phyloP scores from a whole-genome alignment of 2,797 vertebrate genomes.

The Tympanoctomys barrerae region DNA sequence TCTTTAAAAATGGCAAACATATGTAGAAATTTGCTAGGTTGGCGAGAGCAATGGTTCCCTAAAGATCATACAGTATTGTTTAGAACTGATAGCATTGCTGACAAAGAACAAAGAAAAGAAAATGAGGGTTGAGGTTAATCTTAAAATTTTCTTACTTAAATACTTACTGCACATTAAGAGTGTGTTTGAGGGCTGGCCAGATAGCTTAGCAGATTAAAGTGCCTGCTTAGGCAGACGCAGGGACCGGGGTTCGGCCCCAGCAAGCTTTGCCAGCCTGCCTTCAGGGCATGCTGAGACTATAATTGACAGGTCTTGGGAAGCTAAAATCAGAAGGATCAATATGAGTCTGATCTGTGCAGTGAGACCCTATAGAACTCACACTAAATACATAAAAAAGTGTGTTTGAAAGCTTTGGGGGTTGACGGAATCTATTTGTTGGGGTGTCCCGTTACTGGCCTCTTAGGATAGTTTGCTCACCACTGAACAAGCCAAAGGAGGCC shows the following conservation, averaged over 20 bases:
- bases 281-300: too few relatives aligned
- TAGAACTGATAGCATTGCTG: not conserved
- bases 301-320: too few relatives aligned
- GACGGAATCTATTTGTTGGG: not conserved
- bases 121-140: not conserved
- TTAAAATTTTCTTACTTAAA: slow-evolving; percentile 32
- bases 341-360: too few relatives aligned
- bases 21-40: not conserved
- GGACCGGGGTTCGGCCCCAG: too few relatives aligned
- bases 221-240: too few relatives aligned
- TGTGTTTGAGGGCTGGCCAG: too few relatives aligned
- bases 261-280: too few relatives aligned
- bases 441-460: not conserved
- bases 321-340: too few relatives aligned
- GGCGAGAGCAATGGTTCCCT: not conserved
- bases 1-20: slow-evolving; percentile 30
- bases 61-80: slow-evolving; percentile 20
- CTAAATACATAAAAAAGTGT: not conserved
- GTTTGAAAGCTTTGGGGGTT: not conserved
- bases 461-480: not conserved
- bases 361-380: too few relatives aligned
- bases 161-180: not conserved
- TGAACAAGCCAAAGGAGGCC: not conserved
- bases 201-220: too few relatives aligned
- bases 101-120: not conserved